Percentiles rank a stretch among this genome's conserved stretches.
Conservation (phyloP, 2,888 invertebrate genomes). For the Mythimna albipuncta region DNA sequence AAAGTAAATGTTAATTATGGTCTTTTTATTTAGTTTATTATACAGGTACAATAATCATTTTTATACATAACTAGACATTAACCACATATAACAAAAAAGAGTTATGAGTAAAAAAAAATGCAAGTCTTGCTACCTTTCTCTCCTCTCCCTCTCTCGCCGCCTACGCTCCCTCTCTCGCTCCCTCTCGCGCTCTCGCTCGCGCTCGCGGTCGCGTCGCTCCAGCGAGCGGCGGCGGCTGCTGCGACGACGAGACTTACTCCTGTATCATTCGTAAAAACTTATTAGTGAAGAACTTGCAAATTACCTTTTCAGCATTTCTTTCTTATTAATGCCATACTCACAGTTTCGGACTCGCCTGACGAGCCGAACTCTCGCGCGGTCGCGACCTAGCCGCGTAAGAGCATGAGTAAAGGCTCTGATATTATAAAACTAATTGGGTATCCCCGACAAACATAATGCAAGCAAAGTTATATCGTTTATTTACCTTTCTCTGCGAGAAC, state of each 20-base stretch:
- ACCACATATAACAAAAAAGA: neutral
- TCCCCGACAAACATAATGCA: constrained; percentile 16
- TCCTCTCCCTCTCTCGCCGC: constrained; percentile 82
- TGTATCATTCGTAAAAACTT: constrained; percentile 49
- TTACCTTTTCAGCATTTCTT: constrained; percentile 1
- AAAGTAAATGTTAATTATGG: constrained; percentile 4
- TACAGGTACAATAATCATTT: constrained; percentile 18
- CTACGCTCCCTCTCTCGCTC: constrained; percentile 79
- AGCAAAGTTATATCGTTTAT: neutral
- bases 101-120: neutral
- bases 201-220: constrained; percentile 85
- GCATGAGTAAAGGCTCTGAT: constrained; percentile 49
- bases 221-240: constrained; percentile 85
- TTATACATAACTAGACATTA: constrained; percentile 19
- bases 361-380: constrained; percentile 56
- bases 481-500: constrained; percentile 90
- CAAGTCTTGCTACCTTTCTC: constrained; percentile 76
- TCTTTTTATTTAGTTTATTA: constrained; percentile 5
- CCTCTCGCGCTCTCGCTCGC: constrained; percentile 82
- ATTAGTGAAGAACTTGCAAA: constrained; percentile 27
- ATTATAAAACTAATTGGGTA: constrained; percentile 16
- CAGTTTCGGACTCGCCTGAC: constrained; percentile 57
- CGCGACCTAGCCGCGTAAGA: constrained; percentile 59
- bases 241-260: constrained; percentile 86
- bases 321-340: constrained; percentile 46